Base-by-base conservation (phyloP, 2,888 invertebrate species). In the Drosophila fulvimacula region DNA sequence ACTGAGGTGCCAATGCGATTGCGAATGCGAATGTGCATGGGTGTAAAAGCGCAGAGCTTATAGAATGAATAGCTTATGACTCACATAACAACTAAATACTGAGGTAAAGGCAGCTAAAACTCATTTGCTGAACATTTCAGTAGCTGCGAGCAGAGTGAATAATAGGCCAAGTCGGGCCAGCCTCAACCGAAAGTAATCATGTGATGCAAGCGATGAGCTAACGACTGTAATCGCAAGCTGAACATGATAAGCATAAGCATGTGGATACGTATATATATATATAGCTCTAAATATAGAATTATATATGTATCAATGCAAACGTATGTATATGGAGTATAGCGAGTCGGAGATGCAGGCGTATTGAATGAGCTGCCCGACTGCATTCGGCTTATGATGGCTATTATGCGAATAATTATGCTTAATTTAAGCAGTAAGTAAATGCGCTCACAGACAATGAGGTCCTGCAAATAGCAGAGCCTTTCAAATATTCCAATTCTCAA, bases 1-100 rank as follows among this genome's bases (percentile, higher is more conserved):
- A 62, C 46, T 10, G 21, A 49, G 30, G 71, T 75, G 62, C 21
- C 27, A 34, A 13, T 65, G 41, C 15, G 53, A 15, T 38, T 67
- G 13, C 41, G 19, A 42, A 21, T 34, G 19, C n/a, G 21, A n/a
- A 27, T 36, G 27, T 13, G 53, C 19, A 32, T 32, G 34, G 49
- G 34, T 9, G 34, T 10, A 9, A 51, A 13, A 19, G 32, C 17
- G 15, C 34, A 13, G 59, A 24, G 63, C 57, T 55, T 4, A 49
- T 42, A 58, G 53, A 39, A 42, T 39, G 38, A 66, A 34, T 41
- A 63, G 32, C 48, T 42, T 5, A 55, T 55, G 69, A 69, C 42
- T 61, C 27, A 64, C 30, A 24, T 15, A n/a, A 36, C 17, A 17
- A 3, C 27, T 46, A 46, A 51, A 30, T 30, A 38, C 32, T 19